These are phyloP conservation scores for Adela reaumurella DNA, from an alignment of 2,888 invertebrate species.

Conservation along the genomic window DNA sequence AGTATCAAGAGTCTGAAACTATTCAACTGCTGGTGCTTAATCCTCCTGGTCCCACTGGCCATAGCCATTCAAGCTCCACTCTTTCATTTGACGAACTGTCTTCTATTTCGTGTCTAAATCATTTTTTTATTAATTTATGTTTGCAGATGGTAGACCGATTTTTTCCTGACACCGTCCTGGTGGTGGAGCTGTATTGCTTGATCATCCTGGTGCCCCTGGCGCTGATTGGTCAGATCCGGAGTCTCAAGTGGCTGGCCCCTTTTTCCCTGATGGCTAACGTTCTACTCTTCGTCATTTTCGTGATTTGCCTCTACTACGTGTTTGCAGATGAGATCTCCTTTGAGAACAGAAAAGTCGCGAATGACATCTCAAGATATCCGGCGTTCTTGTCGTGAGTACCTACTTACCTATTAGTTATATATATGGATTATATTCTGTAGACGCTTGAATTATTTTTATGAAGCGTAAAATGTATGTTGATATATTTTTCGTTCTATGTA, in stretches of 20 bases:
- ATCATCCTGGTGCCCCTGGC: slow-evolving; percentile 35
- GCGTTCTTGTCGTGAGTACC: slow-evolving; percentile 70
- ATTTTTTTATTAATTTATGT: slow-evolving; percentile 5
- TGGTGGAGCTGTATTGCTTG: slow-evolving; percentile 42
- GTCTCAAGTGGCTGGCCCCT: slow-evolving; percentile 81
- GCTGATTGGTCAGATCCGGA: slow-evolving; percentile 55
- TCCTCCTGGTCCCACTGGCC: too few species aligned
- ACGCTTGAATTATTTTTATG: too few species aligned
- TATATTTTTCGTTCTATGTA: too few species aligned
- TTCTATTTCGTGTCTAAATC: background rate
- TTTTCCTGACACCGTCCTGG: slow-evolving; percentile 23
- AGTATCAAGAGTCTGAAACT: too few species aligned
- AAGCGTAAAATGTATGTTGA: too few species aligned
- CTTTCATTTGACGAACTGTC: too few species aligned
- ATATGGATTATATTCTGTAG: too few species aligned
- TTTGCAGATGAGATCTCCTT: slow-evolving; percentile 52
- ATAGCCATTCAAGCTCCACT: too few species aligned
- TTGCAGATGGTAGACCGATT: slow-evolving; percentile 37
- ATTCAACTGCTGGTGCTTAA: too few species aligned
- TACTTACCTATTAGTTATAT: too few species aligned
- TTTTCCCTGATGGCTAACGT: slow-evolving; percentile 87
- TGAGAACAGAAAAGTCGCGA: slow-evolving; percentile 49
- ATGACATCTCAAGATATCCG: slow-evolving; percentile 63
- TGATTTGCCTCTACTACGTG: slow-evolving; percentile 83
- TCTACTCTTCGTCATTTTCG: slow-evolving; percentile 71